Conservation (phyloP, 1,140 invertebrate species). For the Orchesella cincta region DNA sequence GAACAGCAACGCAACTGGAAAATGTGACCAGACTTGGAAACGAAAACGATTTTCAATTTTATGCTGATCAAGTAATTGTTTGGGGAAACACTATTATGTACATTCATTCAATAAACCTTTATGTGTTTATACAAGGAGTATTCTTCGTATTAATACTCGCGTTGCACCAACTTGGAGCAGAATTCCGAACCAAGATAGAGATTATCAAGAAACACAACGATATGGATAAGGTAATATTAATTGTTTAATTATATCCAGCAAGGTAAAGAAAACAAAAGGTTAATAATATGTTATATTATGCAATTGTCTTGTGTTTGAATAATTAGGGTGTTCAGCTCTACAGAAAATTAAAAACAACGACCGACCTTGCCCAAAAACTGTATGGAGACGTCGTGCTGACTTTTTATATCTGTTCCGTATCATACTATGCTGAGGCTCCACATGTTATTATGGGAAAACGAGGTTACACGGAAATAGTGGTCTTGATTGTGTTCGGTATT, state of each 20-base stretch:
- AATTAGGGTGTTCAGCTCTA: neutral
- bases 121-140: too few species aligned
- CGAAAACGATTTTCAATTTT: too few species aligned
- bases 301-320: neutral
- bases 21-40: too few species aligned
- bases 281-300: neutral
- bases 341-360: neutral
- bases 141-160: too few species aligned
- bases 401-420: neutral
- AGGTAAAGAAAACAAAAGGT: too few species aligned
- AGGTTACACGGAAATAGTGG: neutral
- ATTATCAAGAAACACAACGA: neutral
- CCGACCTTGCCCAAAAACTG: neutral
- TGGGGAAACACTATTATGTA: too few species aligned
- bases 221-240: neutral
- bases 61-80: too few species aligned
- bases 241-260: neutral
- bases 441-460: neutral
- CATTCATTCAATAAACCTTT: too few species aligned
- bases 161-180: too few species aligned
- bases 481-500: neutral
- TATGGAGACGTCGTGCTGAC: neutral
- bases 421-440: neutral
- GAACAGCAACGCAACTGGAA: too few species aligned
- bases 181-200: neutral